Percentiles rank a stretch among this genome's conserved stretches.
Evolutionary conservation across 1,140 invertebrate genomes (phyloP).

Genomic region (Drosophila santomea): DNA sequence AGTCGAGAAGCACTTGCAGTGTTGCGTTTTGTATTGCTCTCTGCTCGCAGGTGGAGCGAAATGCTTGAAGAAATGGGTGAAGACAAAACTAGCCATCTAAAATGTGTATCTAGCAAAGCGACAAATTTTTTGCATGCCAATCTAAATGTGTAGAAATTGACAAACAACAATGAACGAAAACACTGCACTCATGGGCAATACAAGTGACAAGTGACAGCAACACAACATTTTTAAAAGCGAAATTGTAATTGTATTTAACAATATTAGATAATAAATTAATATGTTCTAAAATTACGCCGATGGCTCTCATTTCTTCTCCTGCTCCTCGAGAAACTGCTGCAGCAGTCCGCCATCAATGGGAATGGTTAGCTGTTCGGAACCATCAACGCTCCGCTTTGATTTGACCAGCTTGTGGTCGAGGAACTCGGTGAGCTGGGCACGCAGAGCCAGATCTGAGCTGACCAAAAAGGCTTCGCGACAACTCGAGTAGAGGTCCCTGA

Average conservation of each 20-base stretch:
- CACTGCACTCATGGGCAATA: conserved; percentile 36
- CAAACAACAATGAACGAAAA: conserved; percentile 37
- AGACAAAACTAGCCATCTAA: conserved; percentile 30
- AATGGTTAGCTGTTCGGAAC: conserved; percentile 92
- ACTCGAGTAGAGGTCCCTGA: conserved; percentile 93
- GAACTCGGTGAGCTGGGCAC: conserved; percentile 96
- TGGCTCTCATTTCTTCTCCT: conserved; percentile 72
- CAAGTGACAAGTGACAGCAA: conserved; percentile 34
- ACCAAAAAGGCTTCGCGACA: conserved; percentile 95
- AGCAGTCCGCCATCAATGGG: conserved; percentile 91
- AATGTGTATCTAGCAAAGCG: conserved; percentile 33
- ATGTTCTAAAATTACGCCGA: conserved; percentile 68
- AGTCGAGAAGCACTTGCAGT: neutral
- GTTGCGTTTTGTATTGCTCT: conserved; percentile 11
- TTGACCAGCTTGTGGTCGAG: conserved; percentile 96
- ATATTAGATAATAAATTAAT: conserved; percentile 83
- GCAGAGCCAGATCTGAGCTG: conserved; percentile 93
- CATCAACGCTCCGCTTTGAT: conserved; percentile 91
- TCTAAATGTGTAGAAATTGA: conserved; percentile 80
- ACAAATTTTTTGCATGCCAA: conserved; percentile 80
- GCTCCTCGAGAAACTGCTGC: conserved; percentile 90
- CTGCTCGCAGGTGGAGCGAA: neutral
- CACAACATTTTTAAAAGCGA: conserved; percentile 63
- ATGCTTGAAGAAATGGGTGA: conserved; percentile 1
- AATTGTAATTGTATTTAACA: conserved; percentile 82